Evolutionary conservation across 2,888 invertebrate species (phyloP), one percentile per base, ranked within the genome.

Genomic region (Agonopterix heracliana): DNA sequence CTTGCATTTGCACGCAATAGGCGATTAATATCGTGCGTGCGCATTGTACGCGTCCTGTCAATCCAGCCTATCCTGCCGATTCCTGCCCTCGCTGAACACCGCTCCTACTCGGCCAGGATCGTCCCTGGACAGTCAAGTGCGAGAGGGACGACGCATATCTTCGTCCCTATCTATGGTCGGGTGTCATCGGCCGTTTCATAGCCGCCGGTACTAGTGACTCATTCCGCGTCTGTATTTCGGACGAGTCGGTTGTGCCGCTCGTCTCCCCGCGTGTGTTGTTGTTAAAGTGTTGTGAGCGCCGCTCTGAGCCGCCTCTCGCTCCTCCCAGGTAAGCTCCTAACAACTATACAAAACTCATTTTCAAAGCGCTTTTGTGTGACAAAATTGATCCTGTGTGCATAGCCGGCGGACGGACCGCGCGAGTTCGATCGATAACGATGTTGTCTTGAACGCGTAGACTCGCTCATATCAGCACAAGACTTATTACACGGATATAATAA

Each of bases 371-470:
- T 79, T 78, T 79, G 65, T 78, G 75, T 78, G 66, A 78, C 54
- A 61, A 74, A 71, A 66, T 44, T 36, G 44, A 55, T 61, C 51
- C 60, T 54, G 74, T 70, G 52, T 73, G 61, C 56, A 63, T 61
- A 57, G 66, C 26, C 76, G 78, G 71, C 63, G 63, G 65, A 63
- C 64, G 67, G 66, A 76, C 71, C 70, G 77, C 77, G 74, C 74
- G 72, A 59, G 68, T 56, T 55, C 86, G 87, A 87, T 88, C 87
- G 82, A 88, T 88, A 86, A 80, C 76, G 79, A 84, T 81, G 81
- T 83, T 82, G 81, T 81, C 81, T 71, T 74, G 68, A 61, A 68
- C 65, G 69, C 66, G 63, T 68, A 68, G 66, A 66, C 65, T 62
- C 68, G 68, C 67, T 63, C 55, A 59, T 70, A 69, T 72, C 64